Evolutionary conservation across 2,888 invertebrate species (phyloP).

Genomic region (Trichacis sp.): DNA sequence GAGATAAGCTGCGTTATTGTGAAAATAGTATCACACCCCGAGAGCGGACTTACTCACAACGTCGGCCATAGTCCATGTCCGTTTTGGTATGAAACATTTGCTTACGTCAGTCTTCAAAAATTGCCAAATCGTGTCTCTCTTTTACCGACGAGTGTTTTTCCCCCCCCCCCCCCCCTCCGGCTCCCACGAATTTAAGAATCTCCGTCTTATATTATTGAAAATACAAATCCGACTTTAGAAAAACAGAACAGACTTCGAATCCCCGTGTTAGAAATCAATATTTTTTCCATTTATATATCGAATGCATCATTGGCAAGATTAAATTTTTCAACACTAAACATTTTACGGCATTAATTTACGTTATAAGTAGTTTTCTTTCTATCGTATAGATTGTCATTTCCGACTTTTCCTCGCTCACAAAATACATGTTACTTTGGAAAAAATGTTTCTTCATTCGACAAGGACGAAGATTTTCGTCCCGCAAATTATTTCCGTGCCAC

Average conservation of each 20-base stretch:
- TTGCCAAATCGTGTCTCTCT: no score
- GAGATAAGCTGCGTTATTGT: no score
- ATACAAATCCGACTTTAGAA: slow-evolving; percentile 69
- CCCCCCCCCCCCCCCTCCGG: no score
- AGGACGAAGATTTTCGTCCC: no score
- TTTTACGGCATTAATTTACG: slow-evolving; percentile 23
- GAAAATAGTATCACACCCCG: no score
- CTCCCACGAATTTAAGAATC: slow-evolving; percentile 53
- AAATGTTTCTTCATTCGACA: slow-evolving; percentile 22
- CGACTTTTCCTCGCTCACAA: slow-evolving; percentile 48
- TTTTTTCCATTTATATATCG: slow-evolving; percentile 42
- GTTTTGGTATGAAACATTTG: no score
- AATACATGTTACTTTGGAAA: slow-evolving; percentile 20
- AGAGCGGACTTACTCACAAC: no score
- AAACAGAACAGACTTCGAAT: slow-evolving; percentile 65
- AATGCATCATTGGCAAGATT: slow-evolving; percentile 17
- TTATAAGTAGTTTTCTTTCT: slow-evolving; percentile 46
- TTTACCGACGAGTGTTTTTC: no score
- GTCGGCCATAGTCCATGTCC: no score
- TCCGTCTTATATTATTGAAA: slow-evolving; percentile 65
- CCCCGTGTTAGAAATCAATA: slow-evolving; percentile 48
- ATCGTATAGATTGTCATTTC: slow-evolving; percentile 67
- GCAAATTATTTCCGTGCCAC: neutral
- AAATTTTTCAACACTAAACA: slow-evolving; percentile 30
- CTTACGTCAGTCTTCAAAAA: no score